Conservation (phyloP, 2,888 invertebrate genomes). For the Ptychoptera contaminata region DNA sequence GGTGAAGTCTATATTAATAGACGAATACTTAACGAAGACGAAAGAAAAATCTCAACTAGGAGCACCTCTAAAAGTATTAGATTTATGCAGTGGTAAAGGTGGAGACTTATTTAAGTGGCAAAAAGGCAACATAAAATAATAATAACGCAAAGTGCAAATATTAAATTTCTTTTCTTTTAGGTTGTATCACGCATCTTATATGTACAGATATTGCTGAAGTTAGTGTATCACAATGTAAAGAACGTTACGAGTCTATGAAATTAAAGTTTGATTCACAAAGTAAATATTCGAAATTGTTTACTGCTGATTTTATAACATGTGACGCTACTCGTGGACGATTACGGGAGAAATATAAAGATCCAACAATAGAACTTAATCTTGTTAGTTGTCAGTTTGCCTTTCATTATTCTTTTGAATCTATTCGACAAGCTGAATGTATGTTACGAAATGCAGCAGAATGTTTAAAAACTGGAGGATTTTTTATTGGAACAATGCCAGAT, state of each 20-base stretch:
- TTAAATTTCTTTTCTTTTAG: neutral
- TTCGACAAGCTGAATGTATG: slow-evolving; percentile 82
- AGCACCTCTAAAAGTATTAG: slow-evolving; percentile 58
- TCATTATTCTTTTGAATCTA: slow-evolving; percentile 89
- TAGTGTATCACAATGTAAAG: slow-evolving; percentile 80
- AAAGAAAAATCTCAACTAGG: slow-evolving; percentile 47
- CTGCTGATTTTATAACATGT: slow-evolving; percentile 80
- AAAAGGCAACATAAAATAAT: slow-evolving; percentile 36
- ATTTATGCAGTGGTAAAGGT: slow-evolving; percentile 97
- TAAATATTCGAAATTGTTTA: slow-evolving; percentile 40
- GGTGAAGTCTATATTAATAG: slow-evolving; percentile 92
- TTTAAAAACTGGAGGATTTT: slow-evolving; percentile 78
- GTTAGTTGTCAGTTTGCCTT: slow-evolving; percentile 97
- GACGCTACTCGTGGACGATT: slow-evolving; percentile 79
- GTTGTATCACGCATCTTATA: slow-evolving; percentile 59
- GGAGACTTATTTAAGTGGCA: slow-evolving; percentile 97
- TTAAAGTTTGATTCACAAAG: slow-evolving; percentile 12
- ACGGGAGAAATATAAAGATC: slow-evolving; percentile 61
- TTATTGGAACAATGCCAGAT: slow-evolving; percentile 94
- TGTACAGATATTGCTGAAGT: slow-evolving; percentile 89
- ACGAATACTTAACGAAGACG: slow-evolving; percentile 56
- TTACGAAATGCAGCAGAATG: slow-evolving; percentile 82
- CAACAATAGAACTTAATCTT: slow-evolving; percentile 66
- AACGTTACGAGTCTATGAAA: slow-evolving; percentile 61
- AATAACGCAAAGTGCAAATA: neutral